Evolutionary conservation across 1,140 invertebrate genomes (phyloP).

Genomic region (Aradophagus sp.): DNA sequence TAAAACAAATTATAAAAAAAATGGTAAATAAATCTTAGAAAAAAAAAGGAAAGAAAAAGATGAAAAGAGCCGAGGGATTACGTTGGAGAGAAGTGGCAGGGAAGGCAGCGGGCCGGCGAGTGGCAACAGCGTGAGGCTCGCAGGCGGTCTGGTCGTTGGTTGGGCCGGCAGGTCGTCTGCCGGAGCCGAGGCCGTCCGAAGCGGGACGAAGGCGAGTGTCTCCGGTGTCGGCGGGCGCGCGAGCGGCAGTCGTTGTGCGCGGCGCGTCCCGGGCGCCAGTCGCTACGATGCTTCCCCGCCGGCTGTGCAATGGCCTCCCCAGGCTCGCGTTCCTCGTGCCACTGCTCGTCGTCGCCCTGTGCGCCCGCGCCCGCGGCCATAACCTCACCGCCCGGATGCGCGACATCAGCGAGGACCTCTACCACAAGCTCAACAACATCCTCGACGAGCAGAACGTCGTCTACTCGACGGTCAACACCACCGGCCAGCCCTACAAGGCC

Average conservation of each 20-base stretch:
- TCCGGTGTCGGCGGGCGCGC: neutral
- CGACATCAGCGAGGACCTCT: conserved; percentile 70
- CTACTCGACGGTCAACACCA: conserved; percentile 71
- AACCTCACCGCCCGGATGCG: conserved; percentile 35
- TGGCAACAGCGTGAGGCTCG: conserved; percentile 13
- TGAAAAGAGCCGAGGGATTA: no score
- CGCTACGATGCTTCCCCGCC: conserved; percentile 48
- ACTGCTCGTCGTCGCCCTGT: conserved; percentile 1
- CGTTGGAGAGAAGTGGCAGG: no score
- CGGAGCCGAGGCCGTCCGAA: conserved; percentile 11
- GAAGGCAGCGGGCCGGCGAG: no score
- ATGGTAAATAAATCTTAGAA: no score
- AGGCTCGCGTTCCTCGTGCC: conserved; percentile 26
- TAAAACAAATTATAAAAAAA: no score
- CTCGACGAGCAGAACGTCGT: conserved; percentile 69
- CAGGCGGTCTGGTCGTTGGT: conserved; percentile 5
- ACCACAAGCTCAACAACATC: conserved; percentile 71
- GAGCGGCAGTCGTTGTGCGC: conserved; percentile 60
- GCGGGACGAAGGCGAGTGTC: conserved; percentile 2
- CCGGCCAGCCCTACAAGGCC: conserved; percentile 75
- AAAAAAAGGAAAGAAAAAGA: no score
- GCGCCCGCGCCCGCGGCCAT: neutral
- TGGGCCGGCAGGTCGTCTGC: neutral
- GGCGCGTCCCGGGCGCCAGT: conserved; percentile 65
- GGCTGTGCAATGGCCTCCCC: conserved; percentile 30